Base-by-base conservation (phyloP, 2,797 vertebrate genomes). In the Pseudopleuronectes americanus region DNA sequence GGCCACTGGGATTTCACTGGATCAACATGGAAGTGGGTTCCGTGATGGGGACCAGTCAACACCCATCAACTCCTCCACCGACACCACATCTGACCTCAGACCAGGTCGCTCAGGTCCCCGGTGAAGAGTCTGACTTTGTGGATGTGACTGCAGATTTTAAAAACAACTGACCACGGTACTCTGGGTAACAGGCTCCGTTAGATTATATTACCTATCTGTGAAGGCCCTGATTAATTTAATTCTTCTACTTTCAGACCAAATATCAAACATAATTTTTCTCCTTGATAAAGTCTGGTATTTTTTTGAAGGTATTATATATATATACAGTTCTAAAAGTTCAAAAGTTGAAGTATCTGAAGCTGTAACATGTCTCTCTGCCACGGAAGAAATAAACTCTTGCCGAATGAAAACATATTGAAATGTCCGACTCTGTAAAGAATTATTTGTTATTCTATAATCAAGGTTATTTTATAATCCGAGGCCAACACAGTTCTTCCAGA, bases 1-100 rank as follows among this genome's bases (percentile, higher is more conserved):
- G 51, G 77, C 84, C 77, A 69, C 81, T 82, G 87, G 64, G 81
- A 86, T 85, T 89, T 91, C 90, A 89, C 90, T 92, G 87, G 92
- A 91, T 72, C 88, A 88, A 89, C 82, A 82, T 88, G 89, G 76
- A 84, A 66, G 68, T 19, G 60, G 71, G 73, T 58, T 54, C 36
- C 83, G 76, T 22, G 63, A 72, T 24, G 41, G 10, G 10, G 49
- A 57, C 64, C 76, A 71, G 41, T 76, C 63, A 36, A 28, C 16
- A 59, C 60, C 57, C 19, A 55, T 81, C 76, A 76, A 57, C 52
- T 54, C 58, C 5, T 28, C 68, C 26, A 56, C 31, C 19, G 4
- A 38, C 72, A 60, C n/a, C 22, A 14, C 8, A 9, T 24, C 21
- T 19, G 24, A 45, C 23, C 24, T 28, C 63, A 65, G 51, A 21